Evolutionary conservation across 2,113 vertebrate genomes (phyloP), one percentile per base, ranked within the genome.

Genomic region (Crotophaga sulcirostris): DNA sequence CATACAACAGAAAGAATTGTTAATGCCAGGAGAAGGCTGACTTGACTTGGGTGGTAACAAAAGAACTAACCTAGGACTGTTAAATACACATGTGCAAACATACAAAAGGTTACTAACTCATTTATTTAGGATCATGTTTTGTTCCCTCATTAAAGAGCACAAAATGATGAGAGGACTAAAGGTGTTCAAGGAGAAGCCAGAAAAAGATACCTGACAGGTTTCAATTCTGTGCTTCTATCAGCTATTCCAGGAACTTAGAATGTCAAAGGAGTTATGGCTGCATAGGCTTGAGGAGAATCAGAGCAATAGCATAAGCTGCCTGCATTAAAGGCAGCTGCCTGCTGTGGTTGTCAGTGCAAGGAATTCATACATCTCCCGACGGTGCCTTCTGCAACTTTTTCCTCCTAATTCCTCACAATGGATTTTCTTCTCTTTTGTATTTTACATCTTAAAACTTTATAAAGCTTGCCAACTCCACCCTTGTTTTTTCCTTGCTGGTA

Each of bases 401-500:
- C 67, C 40, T 80, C 0, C 0, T 73, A 72, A 91, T 74, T 86
- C 47, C 62, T 69, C 56, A 62, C 64, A 69, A 62, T 25, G 36
- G 38, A 82, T 89, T 79, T 93, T 81, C 66, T 84, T 56, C 34
- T 87, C 49, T 64, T 87, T 75, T 64, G 51, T 83, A 90, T 90
- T 78, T 79, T 74, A 76, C 52, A 89, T 66, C 42, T 84, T 72
- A 84, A 69, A 93, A 76, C 31, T 69, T 68, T n/a, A 7, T 9
- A 78, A 87, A 54, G 36, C 81, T 92, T 79, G 93, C 74, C 81
- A 94, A 5, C 28, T 87, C 34, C 49, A 96, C 70, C 89, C 72
- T 83, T 36, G 3, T 45, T 87, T 84, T n/a, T 82, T 75, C 44
- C 47, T 42, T 84, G 74, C 54, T 87, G 66, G 47, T 38, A 88